Conservation (phyloP, 2,113 vertebrate genomes). For the Rhabdornis inornatus region DNA sequence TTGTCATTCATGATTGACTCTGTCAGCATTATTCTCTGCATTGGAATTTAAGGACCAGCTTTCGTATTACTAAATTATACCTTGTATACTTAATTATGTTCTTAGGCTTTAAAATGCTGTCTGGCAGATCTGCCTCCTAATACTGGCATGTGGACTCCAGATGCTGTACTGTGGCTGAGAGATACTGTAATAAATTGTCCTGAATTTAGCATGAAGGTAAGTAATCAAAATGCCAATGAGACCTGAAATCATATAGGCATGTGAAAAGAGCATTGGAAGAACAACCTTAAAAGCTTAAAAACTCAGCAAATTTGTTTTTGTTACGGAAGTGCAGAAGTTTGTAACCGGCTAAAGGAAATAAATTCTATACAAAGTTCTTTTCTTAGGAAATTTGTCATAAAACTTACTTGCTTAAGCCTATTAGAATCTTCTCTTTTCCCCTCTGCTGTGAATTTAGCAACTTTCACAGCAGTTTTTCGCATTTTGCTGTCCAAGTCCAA, state of each 20-base stretch:
- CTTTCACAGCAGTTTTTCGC: neutral
- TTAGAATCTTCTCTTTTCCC: neutral
- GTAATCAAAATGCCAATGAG: neutral
- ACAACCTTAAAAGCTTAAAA: neutral
- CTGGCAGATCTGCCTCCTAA: conserved; percentile 81
- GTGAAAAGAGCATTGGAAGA: neutral
- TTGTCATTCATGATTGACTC: neutral
- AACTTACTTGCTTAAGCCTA: neutral
- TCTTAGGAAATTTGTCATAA: neutral
- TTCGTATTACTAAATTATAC: neutral
- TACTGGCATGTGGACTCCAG: conserved; percentile 83
- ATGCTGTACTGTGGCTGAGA: conserved; percentile 84
- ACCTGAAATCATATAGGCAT: neutral
- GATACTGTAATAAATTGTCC: conserved; percentile 76
- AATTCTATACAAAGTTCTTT: neutral
- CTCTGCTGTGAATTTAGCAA: neutral
- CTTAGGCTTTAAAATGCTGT: conserved; percentile 84
- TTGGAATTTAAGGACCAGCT: neutral
- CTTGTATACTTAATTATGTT: neutral
- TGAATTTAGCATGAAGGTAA: conserved; percentile 89
- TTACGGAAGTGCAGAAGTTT: neutral
- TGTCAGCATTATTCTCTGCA: neutral
- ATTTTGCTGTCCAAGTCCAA: neutral
- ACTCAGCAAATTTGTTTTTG: neutral
- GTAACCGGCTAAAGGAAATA: neutral